Conservation (phyloP, 1,140 invertebrate species). For the Hypothenemus hampei region DNA sequence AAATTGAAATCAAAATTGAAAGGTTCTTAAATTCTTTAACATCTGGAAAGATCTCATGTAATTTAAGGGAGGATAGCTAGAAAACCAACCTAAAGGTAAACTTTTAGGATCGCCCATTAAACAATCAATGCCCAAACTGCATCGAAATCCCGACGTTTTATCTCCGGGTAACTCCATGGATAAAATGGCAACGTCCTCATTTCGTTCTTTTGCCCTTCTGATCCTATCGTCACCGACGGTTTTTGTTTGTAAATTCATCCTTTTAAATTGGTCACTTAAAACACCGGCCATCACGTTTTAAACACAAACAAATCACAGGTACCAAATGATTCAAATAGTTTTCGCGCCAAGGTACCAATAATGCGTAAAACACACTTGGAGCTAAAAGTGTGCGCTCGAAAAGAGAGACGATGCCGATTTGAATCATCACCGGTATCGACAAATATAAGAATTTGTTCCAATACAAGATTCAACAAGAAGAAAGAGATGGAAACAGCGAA, state of each 20-base stretch:
- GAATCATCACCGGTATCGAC: no score
- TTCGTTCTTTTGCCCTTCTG: conserved; percentile 67
- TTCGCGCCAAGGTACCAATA: no score
- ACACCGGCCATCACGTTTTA: conserved; percentile 61
- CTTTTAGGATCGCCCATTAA: conserved; percentile 69
- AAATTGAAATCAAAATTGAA: no score
- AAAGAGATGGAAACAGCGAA: no score
- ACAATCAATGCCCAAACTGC: conserved; percentile 66
- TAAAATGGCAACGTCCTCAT: conserved; percentile 79
- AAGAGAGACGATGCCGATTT: no score
- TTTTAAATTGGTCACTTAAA: conserved; percentile 69
- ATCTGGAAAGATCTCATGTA: neutral
- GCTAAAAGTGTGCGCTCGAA: no score
- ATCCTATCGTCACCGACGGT: conserved; percentile 72
- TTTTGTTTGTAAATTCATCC: conserved; percentile 66
- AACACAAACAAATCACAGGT: no score
- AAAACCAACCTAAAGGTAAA: conserved; percentile 65
- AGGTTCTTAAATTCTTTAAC: no score
- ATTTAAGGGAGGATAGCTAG: neutral
- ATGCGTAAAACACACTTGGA: no score
- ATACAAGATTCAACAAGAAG: no score
- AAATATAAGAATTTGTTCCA: no score
- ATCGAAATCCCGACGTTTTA: conserved; percentile 70
- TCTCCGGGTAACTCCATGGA: conserved; percentile 75
- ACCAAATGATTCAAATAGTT: no score